Evolutionary conservation across 2,888 invertebrate species (phyloP).

Genomic region (Epistrophe grossulariae): DNA sequence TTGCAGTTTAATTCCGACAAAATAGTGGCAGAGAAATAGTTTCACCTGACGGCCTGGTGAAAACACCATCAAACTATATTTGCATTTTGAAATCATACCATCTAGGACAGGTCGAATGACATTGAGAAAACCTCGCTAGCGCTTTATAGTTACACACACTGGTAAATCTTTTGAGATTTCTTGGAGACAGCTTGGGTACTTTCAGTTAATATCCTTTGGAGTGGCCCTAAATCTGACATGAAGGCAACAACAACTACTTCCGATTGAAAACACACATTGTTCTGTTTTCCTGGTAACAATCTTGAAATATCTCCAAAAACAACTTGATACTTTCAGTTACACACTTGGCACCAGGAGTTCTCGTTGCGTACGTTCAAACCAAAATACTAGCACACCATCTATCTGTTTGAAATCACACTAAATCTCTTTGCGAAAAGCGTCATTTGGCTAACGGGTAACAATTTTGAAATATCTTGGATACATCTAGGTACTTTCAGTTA

Average conservation of each 20-base stretch:
- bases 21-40: conserved; percentile 18
- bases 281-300: conserved; percentile 7
- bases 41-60: conserved; percentile 1
- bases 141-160: not conserved
- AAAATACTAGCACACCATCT: not conserved
- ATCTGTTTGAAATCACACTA: not conserved
- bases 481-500: conserved; percentile 46
- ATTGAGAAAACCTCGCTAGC: not conserved
- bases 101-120: not conserved
- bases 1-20: conserved; percentile 53
- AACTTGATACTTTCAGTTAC: conserved; percentile 9
- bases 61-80: not conserved
- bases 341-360: conserved; percentile 2
- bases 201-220: not conserved
- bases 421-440: not conserved
- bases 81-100: not conserved
- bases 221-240: not conserved
- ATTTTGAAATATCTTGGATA: conserved; percentile 37
- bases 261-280: not conserved
- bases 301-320: conserved; percentile 4
- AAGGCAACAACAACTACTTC: not conserved
- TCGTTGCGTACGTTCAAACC: not conserved
- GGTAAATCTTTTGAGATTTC: not conserved
- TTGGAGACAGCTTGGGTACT: conserved; percentile 2
- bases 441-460: conserved; percentile 25